Percentiles rank a stretch among this genome's conserved stretches.
Evolutionary conservation across 53 echinoderm and acorn worm species (phyloP).

Genomic region (Holothuria leucospilota): DNA sequence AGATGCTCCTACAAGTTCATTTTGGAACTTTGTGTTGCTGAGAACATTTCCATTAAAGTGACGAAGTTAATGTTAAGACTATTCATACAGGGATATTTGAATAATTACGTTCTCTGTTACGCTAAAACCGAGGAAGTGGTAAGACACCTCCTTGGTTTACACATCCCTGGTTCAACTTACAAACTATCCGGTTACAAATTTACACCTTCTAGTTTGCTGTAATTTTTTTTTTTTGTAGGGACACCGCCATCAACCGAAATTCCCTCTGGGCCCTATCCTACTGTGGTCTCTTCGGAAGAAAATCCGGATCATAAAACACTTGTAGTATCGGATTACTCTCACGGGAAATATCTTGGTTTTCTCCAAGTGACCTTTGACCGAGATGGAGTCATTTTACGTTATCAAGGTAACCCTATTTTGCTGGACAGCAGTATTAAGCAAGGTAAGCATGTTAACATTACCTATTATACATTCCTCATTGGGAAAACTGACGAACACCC

Average conservation of each 20-base stretch:
- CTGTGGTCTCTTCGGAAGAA: conserved; percentile 54
- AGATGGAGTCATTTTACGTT: conserved; percentile 13
- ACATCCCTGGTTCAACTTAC: no score
- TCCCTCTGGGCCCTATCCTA: conserved; percentile 73
- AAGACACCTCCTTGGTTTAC: no score
- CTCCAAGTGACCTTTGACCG: conserved; percentile 46
- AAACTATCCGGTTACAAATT: no score
- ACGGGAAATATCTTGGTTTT: conserved; percentile 48
- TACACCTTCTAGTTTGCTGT: no score
- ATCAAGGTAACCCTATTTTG: conserved; percentile 43
- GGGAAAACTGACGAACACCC: no score
- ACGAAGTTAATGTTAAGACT: no score
- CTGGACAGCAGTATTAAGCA: conserved; percentile 30
- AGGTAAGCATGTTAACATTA: conserved; percentile 7
- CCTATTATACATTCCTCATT: not conserved
- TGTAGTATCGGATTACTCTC: not conserved
- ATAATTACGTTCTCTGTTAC: no score
- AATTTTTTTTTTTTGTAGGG: conserved; percentile 50
- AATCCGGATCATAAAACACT: conserved; percentile 14
- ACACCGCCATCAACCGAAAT: conserved; percentile 69
- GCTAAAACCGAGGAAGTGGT: no score
- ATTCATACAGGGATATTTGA: no score
- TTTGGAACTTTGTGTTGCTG: no score
- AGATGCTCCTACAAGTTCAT: no score
- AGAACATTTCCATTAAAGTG: no score